These are phyloP conservation scores for Cydia amplana DNA, from an alignment of 1,140 invertebrate genomes.

Conservation along the genomic window DNA sequence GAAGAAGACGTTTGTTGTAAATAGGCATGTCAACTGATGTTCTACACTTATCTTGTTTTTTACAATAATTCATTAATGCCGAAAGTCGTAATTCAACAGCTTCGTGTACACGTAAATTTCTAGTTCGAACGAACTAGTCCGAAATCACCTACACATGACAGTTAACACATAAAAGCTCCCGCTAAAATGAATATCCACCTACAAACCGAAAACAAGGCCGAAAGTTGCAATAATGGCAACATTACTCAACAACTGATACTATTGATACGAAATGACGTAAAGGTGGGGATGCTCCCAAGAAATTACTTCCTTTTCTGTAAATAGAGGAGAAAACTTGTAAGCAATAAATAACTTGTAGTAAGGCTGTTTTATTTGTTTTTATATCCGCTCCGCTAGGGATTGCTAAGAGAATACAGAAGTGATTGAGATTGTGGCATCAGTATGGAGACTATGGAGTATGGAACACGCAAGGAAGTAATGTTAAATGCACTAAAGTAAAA, in stretches of 20 bases:
- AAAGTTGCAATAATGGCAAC: conserved; percentile 22
- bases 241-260: conserved; percentile 18
- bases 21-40: not conserved
- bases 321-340: conserved; percentile 15
- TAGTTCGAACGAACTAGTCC: not conserved
- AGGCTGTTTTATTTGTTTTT: conserved; percentile 31
- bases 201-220: conserved; percentile 11
- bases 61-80: too few relatives aligned
- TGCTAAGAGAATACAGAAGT: not conserved
- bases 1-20: not conserved
- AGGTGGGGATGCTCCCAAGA: not conserved
- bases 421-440: not conserved
- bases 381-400: not conserved
- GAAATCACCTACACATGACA: not conserved
- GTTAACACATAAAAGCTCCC: not conserved
- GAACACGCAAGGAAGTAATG: not conserved
- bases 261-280: not conserved
- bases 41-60: too few relatives aligned
- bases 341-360: conserved; percentile 25
- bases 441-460: not conserved
- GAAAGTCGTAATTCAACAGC: not conserved
- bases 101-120: not conserved
- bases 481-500: too few relatives aligned
- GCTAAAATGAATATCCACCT: conserved; percentile 26
- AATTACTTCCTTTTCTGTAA: not conserved